Evolutionary conservation across 2,797 vertebrate genomes (phyloP), one percentile per base, ranked within the genome.

Genomic region (Labeo calbasu): DNA sequence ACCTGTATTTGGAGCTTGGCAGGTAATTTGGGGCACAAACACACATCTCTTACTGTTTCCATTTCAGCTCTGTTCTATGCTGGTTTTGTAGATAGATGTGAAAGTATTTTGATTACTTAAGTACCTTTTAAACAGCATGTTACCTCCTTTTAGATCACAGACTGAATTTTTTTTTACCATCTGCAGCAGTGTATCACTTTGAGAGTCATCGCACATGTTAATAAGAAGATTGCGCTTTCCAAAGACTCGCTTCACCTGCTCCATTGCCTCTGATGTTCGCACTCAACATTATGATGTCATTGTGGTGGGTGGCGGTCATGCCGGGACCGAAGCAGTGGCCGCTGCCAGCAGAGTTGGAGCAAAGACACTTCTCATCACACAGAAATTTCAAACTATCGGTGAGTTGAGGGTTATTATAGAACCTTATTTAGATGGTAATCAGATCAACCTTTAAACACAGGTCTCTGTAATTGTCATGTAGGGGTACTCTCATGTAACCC

Each of bases 401-500:
- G 91, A 89, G 91, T 87, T 12, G 48, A 36, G 17, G 2, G 1
- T 21, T 32, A 13, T 15, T 46, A 13, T 17, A 70, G 9, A 15
- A 21, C n/a, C 17, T 11, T 15, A 32, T 25, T 50, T 1, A 23
- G 14, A n/a, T 19, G 21, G 78, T 19, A 3, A 10, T 53, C 28
- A 32, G 12, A n/a, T 10, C 10, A 43, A 68, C 6, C 8, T 82
- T 5, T 70, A 23, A 53, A 36, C 19, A 32, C 2, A 19, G 14
- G 43, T 76, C 3, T 81, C 2, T 55, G 1, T 66, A 1, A 61
- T 43, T 73, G 69, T 77, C 40, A 10, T n/a, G 1, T 83, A 99
- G 98, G 98, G 19, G 96, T 96, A 66, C 95, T 99, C 94, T 99
- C 98, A 75, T 99, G 98, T 90, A 99, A 99, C 91, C 98, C 98